phyloP scores from a whole-genome alignment of 2,888 invertebrate genomes.

The Palloptera scutellata region DNA sequence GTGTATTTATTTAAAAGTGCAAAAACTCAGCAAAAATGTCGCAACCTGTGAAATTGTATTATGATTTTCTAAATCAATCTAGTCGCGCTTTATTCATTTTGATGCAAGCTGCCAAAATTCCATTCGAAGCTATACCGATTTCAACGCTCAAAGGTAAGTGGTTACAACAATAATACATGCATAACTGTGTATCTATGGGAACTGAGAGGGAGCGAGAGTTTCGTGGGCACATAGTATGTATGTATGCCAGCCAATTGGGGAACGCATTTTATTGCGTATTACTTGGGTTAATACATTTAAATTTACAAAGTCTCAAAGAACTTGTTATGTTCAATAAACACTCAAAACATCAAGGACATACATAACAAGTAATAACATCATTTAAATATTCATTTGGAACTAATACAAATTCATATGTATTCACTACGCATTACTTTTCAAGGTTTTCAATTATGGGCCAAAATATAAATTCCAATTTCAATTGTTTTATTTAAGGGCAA shows the following conservation, averaged over 20 bases:
- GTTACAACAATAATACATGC: not conserved
- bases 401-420: no score
- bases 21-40: slow-evolving; percentile 45
- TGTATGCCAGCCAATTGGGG: no score
- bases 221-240: no score
- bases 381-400: no score
- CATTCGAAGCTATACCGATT: slow-evolving; percentile 71
- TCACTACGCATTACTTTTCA: no score
- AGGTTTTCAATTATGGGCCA: no score
- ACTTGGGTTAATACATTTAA: not conserved
- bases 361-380: no score
- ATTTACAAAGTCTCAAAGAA: not conserved
- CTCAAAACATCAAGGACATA: no score
- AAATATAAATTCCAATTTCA: no score
- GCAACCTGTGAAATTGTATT: slow-evolving; percentile 72
- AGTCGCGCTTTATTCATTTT: slow-evolving; percentile 78
- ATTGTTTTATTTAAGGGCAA: no score
- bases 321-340: no score
- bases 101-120: slow-evolving; percentile 72
- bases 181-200: not conserved
- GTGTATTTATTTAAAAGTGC: not conserved
- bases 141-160: slow-evolving; percentile 72
- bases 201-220: not conserved
- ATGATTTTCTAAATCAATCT: slow-evolving; percentile 79
- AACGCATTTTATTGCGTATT: not conserved